Conservation (phyloP, 2,113 vertebrate species). For the Anoplopoma fimbria region DNA sequence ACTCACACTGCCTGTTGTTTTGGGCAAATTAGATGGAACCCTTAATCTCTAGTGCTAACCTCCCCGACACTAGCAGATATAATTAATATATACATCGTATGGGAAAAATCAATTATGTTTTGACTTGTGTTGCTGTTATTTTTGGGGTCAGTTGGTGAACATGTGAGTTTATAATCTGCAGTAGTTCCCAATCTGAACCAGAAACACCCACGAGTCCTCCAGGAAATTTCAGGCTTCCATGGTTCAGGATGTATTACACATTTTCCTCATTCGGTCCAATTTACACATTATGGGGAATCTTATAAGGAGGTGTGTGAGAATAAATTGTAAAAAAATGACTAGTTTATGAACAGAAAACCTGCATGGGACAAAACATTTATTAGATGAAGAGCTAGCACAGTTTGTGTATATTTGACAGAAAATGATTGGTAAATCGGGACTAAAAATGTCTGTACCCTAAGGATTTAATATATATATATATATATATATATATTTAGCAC, state of each 20-base stretch:
- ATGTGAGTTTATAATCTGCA: not conserved
- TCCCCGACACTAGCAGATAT: not conserved
- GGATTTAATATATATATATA: not conserved
- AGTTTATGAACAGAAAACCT: not conserved
- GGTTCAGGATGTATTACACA: constrained; percentile 4
- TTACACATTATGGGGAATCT: not conserved
- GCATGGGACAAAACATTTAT: not conserved
- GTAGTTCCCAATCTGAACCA: not conserved
- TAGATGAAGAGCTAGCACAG: not conserved
- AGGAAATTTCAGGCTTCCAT: constrained; percentile 13
- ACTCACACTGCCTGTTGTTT: not conserved
- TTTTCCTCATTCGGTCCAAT: not conserved
- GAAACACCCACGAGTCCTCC: constrained; percentile 24
- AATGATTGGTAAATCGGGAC: not conserved
- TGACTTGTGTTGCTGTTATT: constrained; percentile 1
- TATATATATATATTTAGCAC: too few species aligned
- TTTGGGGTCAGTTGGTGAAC: constrained; percentile 2
- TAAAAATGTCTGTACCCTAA: not conserved
- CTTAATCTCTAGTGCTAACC: not conserved
- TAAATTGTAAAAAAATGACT: not conserved
- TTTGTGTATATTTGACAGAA: not conserved
- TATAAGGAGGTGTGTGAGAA: not conserved
- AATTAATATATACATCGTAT: not conserved
- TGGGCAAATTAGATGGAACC: not conserved
- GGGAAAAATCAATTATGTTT: not conserved